phyloP scores from a whole-genome alignment of 2,797 vertebrate species.

The Characodon lateralis region DNA sequence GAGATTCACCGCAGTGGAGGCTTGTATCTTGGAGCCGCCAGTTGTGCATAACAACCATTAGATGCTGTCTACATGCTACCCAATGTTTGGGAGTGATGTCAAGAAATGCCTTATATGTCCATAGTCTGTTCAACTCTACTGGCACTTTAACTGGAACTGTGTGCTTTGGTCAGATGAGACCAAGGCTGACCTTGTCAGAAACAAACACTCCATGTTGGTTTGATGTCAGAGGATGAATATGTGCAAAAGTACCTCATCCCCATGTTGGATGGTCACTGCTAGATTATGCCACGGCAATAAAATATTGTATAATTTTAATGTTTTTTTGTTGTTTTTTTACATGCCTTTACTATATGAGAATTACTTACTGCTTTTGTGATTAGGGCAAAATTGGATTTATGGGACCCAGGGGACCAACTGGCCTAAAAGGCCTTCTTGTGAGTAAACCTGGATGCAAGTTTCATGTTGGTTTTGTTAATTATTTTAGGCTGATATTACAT shows the following conservation, averaged over 20 bases:
- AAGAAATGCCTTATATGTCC: background rate
- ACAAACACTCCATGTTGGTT: background rate
- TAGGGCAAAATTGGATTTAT: slow-evolving; percentile 71
- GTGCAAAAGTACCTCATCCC: background rate
- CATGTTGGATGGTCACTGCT: background rate
- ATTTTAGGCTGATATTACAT: background rate
- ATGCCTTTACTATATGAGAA: background rate
- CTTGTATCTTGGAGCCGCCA: too few relatives aligned
- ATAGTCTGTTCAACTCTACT: background rate
- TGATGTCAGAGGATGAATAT: background rate
- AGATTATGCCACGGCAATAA: background rate
- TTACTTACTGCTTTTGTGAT: slow-evolving; percentile 37
- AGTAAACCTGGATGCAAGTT: slow-evolving; percentile 49
- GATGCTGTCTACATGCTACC: too few relatives aligned
- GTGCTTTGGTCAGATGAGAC: background rate
- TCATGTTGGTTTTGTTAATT: background rate
- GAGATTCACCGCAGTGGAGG: too few relatives aligned
- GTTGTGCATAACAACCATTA: too few relatives aligned
- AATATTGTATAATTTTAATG: background rate
- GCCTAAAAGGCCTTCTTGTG: slow-evolving; percentile 71
- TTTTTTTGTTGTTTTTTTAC: too few relatives aligned
- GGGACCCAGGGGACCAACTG: slow-evolving; percentile 63
- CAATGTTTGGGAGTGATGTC: background rate
- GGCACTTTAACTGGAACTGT: background rate
- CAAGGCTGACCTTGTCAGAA: background rate